These are phyloP conservation scores for Sinocyclocheilus anophthalmus DNA, from an alignment of 2,113 vertebrate genomes.

Conservation along the genomic window DNA sequence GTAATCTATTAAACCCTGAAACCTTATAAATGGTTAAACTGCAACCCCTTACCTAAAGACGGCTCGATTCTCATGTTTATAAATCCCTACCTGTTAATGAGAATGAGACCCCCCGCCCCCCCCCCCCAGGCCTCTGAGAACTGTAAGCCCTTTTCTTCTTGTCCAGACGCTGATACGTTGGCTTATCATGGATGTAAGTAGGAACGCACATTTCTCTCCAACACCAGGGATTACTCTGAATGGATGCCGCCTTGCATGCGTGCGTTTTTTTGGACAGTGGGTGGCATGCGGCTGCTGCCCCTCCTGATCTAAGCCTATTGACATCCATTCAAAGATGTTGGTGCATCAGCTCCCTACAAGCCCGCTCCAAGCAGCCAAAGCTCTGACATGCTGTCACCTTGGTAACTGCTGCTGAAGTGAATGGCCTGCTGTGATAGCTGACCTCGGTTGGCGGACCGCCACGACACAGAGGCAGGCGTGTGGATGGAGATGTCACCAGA, in stretches of 20 bases:
- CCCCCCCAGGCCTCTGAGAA: conserved; percentile 64
- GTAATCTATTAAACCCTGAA: conserved; percentile 86
- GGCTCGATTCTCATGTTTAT: conserved; percentile 65
- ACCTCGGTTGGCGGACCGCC: conserved; percentile 65
- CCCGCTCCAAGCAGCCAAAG: conserved; percentile 65
- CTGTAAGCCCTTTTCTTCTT: conserved; percentile 65
- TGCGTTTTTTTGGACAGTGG: conserved; percentile 52
- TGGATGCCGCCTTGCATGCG: conserved; percentile 59
- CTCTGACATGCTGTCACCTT: conserved; percentile 85
- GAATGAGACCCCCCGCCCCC: conserved; percentile 60
- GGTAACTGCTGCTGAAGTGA: conserved; percentile 81
- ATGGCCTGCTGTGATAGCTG: conserved; percentile 69
- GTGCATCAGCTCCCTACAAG: conserved; percentile 80
- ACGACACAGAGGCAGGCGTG: conserved; percentile 44
- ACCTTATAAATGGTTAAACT: conserved; percentile 82
- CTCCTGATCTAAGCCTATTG: conserved; percentile 88
- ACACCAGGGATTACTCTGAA: conserved; percentile 76
- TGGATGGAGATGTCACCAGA: conserved; percentile 78
- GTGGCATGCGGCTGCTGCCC: conserved; percentile 54
- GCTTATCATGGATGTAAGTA: conserved; percentile 77
- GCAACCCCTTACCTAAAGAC: conserved; percentile 57
- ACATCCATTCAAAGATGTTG: conserved; percentile 92
- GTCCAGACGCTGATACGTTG: conserved; percentile 64
- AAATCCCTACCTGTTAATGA: conserved; percentile 81
- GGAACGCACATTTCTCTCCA: conserved; percentile 75